Evolutionary conservation across 2,888 invertebrate genomes (phyloP).

Genomic region (Melinopterus prodromus): DNA sequence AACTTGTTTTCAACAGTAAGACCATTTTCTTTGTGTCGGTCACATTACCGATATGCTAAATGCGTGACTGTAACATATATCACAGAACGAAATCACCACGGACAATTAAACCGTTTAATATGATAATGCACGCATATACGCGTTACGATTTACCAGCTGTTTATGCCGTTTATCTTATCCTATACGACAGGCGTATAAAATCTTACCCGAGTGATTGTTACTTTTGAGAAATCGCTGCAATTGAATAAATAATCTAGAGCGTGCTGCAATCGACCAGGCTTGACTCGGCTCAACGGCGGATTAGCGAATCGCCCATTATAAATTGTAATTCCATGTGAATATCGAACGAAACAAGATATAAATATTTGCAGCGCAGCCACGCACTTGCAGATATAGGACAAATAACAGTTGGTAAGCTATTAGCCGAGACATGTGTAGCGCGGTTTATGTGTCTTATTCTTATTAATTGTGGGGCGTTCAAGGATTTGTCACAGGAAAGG

Average conservation of each 20-base stretch:
- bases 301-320: constrained; percentile 4
- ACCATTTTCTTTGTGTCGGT: too few relatives aligned
- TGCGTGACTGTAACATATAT: too few relatives aligned
- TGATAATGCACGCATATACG: not conserved
- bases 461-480: too few relatives aligned
- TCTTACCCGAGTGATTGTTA: not conserved
- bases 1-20: too few relatives aligned
- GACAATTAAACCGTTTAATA: not conserved
- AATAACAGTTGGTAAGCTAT: not conserved
- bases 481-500: too few relatives aligned
- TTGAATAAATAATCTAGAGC: not conserved
- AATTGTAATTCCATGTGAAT: not conserved
- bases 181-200: not conserved
- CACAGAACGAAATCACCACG: too few relatives aligned
- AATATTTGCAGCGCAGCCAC: not conserved
- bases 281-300: not conserved
- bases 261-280: not conserved
- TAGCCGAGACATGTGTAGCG: not conserved
- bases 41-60: too few relatives aligned
- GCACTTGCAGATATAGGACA: not conserved
- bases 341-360: not conserved
- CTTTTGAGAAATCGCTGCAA: not conserved
- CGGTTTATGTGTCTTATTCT: not conserved
- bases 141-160: not conserved
- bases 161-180: not conserved